Conservation (phyloP, 2,888 invertebrate species). For the Lasioglossum marginatum region DNA sequence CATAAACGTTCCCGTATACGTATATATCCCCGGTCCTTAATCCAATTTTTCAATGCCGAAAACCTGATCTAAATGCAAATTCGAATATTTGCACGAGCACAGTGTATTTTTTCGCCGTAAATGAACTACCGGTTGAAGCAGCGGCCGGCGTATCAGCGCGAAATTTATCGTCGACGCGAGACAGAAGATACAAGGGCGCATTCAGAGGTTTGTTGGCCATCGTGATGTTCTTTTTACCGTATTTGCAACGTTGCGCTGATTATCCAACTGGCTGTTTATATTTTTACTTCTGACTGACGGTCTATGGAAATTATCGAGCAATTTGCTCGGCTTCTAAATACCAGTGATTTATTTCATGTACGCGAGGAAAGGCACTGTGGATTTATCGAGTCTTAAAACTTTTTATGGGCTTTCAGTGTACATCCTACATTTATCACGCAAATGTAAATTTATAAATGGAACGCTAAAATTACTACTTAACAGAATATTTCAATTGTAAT, state of each 20-base stretch:
- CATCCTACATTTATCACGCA: not conserved
- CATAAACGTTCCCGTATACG: conserved; percentile 15
- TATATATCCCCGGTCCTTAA: conserved; percentile 14
- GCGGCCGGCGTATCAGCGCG: not conserved
- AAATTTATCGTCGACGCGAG: conserved; percentile 19
- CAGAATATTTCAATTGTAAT: too few relatives aligned
- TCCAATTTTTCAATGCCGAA: conserved; percentile 32
- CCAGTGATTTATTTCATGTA: conserved; percentile 21
- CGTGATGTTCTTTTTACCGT: not conserved
- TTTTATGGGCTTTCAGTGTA: not conserved
- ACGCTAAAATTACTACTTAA: too few relatives aligned
- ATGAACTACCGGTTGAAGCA: conserved; percentile 20
- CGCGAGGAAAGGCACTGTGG: not conserved
- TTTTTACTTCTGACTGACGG: conserved; percentile 10
- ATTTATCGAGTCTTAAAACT: conserved; percentile 16
- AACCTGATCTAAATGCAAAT: conserved; percentile 42
- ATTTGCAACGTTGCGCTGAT: conserved; percentile 17
- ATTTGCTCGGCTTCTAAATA: not conserved
- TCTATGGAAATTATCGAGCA: conserved; percentile 10
- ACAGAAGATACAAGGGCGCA: conserved; percentile 10
- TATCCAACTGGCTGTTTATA: conserved; percentile 9
- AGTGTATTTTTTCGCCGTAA: conserved; percentile 26
- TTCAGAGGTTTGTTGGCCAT: conserved; percentile 15
- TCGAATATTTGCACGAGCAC: conserved; percentile 21
- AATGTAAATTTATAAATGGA: not conserved